A percentile compares a stretch with the other conserved stretches of the same genome.
Conservation (phyloP, 2,888 invertebrate genomes). For the Callyntrura guangdongensis region DNA sequence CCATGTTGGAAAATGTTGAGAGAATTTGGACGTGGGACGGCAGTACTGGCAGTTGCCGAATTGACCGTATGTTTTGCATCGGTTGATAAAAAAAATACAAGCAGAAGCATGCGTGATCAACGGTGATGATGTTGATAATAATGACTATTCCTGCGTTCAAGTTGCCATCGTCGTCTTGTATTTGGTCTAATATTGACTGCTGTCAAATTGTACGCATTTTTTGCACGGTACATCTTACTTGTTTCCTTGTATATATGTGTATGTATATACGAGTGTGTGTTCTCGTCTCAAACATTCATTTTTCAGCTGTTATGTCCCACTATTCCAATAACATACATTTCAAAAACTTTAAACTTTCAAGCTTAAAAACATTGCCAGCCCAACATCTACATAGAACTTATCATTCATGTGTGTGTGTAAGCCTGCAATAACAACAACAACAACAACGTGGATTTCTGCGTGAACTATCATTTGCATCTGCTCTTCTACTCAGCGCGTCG, state of each 20-base stretch:
- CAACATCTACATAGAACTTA: slow-evolving; percentile 11
- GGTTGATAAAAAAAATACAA: slow-evolving; percentile 11
- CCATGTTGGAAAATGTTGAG: not conserved
- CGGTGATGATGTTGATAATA: not conserved
- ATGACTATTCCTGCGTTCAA: slow-evolving; percentile 20
- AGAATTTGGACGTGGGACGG: not conserved
- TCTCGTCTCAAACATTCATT: slow-evolving; percentile 59
- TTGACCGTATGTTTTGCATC: slow-evolving; percentile 5
- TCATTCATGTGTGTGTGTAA: not conserved
- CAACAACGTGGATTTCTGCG: slow-evolving; percentile 41
- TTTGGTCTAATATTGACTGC: slow-evolving; percentile 42
- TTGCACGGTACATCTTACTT: slow-evolving; percentile 34
- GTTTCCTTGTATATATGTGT: slow-evolving; percentile 47
- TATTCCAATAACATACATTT: slow-evolving; percentile 84
- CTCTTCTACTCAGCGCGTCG: not conserved
- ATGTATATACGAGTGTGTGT: not conserved
- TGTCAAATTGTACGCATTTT: slow-evolving; percentile 57
- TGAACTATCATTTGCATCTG: slow-evolving; percentile 50
- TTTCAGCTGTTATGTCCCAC: slow-evolving; percentile 81
- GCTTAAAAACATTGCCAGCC: slow-evolving; percentile 47
- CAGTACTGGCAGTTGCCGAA: not conserved
- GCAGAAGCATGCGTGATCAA: slow-evolving; percentile 42
- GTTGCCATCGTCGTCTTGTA: not conserved
- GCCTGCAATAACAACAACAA: not conserved
- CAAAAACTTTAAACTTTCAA: slow-evolving; percentile 70